Evolutionary conservation across 30 jellyfish, hydroid and myxozoan genomes (phyloP), one percentile per base, ranked within the genome.

Genomic region (Aurelia aurita): DNA sequence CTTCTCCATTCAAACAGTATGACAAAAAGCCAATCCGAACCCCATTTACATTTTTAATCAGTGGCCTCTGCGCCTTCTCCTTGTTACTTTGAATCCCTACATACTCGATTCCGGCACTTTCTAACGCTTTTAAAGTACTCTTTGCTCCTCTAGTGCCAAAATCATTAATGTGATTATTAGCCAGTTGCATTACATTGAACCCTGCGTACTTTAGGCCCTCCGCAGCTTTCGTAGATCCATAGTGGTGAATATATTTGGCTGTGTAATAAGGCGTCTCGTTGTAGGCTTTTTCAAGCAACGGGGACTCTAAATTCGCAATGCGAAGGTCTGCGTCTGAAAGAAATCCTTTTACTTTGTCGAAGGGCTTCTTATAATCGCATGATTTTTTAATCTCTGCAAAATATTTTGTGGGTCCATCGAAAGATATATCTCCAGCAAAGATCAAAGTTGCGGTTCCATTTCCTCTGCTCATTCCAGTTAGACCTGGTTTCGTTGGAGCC

Each of bases 141-240:
- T 51, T 25, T 12, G 49, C 91, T 32, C 94, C 88, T 18, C 64
- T 62, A 26, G 74, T 87, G 5, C 97, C 97, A 46, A 51, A 88
- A 69, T 88, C 97, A 0, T 51, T 61, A 44, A 88, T 25, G 53
- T 88, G 97, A 58, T 88, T 88, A 31, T 88, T 88, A 15, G 93
- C 89, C 16, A 88, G 19, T 27, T 84, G 72, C 62, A 78, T 87
- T 29, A 79, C 47, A 26, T 72, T 72, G 31, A 88, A 54, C 12
- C 97, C 97, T 23, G 93, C 92, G n/a, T 85, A 67, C 66, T 88
- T 87, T 58, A 87, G 64, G 8, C 80, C 96, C 6, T 19, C 80
- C 23, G 55, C 64, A 16, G 87, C 89, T 34, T 76, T 78, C 6
- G 77, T 76, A 54, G 91, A 87, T n/a, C 86, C 96, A 23, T 3